A percentile compares a stretch with the other conserved stretches of the same genome.
phyloP scores from a whole-genome alignment of 2,888 invertebrate genomes.

The Drosophila kambysellisi region DNA sequence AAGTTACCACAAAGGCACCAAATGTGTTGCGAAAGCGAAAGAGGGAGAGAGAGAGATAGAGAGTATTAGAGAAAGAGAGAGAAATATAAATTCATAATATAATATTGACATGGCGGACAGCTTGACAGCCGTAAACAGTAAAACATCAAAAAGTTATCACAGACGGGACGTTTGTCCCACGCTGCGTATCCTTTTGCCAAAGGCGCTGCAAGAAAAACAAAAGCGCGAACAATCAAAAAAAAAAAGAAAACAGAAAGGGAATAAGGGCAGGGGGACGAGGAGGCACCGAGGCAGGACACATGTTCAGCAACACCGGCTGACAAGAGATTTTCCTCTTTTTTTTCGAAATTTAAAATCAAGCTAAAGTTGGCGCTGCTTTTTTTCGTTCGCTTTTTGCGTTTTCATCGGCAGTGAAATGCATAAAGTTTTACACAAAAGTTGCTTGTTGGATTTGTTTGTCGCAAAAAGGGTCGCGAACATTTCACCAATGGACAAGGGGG shows the following conservation, averaged over 20 bases:
- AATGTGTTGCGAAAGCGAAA: neutral
- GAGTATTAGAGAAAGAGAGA: slow-evolving; percentile 1
- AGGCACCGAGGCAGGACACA: slow-evolving; percentile 42
- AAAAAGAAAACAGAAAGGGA: neutral
- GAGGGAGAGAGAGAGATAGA: neutral
- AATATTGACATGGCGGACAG: slow-evolving; percentile 70
- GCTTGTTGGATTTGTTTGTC: slow-evolving; percentile 76
- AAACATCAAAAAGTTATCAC: slow-evolving; percentile 79
- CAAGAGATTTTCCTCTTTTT: slow-evolving; percentile 45
- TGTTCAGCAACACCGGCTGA: slow-evolving; percentile 48
- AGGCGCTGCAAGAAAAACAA: slow-evolving; percentile 59
- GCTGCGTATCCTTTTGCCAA: slow-evolving; percentile 42
- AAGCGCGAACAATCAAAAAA: slow-evolving; percentile 54
- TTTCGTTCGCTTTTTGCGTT: slow-evolving; percentile 45
- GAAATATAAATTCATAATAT: slow-evolving; percentile 63
- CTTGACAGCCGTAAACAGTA: slow-evolving; percentile 77
- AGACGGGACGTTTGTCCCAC: slow-evolving; percentile 35
- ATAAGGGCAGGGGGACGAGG: slow-evolving; percentile 4
- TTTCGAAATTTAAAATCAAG: slow-evolving; percentile 62
- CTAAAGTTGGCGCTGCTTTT: slow-evolving; percentile 50
- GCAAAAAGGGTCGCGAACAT: slow-evolving; percentile 63
- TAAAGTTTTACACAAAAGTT: slow-evolving; percentile 77
- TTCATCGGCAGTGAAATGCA: slow-evolving; percentile 76
- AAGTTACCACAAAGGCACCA: slow-evolving; percentile 39
- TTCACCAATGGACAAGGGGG: neutral